These are phyloP conservation scores for Ellobius talpinus DNA, from an alignment of 2,113 vertebrate genomes.

Conservation along the genomic window DNA sequence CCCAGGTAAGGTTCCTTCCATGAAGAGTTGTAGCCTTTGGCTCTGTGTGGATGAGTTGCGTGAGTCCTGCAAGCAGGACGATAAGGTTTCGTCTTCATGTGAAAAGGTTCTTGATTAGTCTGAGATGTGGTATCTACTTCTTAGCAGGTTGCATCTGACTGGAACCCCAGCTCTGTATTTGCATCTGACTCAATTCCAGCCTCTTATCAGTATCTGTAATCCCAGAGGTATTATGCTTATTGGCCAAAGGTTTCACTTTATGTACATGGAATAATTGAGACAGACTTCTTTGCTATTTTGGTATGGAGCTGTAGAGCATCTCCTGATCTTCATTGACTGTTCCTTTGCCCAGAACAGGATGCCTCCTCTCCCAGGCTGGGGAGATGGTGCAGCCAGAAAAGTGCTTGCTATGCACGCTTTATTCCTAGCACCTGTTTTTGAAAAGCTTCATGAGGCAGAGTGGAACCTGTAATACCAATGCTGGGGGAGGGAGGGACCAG, in stretches of 20 bases:
- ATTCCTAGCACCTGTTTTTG: background rate
- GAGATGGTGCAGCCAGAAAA: background rate
- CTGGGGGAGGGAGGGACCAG: too few relatives aligned
- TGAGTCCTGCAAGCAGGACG: background rate
- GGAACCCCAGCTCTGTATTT: background rate
- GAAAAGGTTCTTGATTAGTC: background rate
- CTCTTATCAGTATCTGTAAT: rapidly evolving
- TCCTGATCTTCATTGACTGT: background rate
- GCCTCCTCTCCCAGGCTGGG: background rate
- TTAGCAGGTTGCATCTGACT: background rate
- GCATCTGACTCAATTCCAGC: background rate
- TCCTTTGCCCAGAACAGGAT: background rate
- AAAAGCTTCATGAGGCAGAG: background rate
- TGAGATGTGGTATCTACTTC: background rate
- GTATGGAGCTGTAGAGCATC: background rate
- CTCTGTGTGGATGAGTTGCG: background rate
- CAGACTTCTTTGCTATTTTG: background rate
- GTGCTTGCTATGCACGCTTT: background rate
- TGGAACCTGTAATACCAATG: background rate
- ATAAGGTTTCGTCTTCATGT: background rate
- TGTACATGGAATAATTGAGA: background rate
- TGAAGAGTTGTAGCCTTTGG: background rate
- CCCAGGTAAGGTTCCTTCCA: background rate
- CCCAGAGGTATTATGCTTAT: background rate
- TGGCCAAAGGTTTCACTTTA: background rate